These are phyloP conservation scores for Pogonognathellus flavescens DNA, from an alignment of 1,140 invertebrate species.

Conservation along the genomic window DNA sequence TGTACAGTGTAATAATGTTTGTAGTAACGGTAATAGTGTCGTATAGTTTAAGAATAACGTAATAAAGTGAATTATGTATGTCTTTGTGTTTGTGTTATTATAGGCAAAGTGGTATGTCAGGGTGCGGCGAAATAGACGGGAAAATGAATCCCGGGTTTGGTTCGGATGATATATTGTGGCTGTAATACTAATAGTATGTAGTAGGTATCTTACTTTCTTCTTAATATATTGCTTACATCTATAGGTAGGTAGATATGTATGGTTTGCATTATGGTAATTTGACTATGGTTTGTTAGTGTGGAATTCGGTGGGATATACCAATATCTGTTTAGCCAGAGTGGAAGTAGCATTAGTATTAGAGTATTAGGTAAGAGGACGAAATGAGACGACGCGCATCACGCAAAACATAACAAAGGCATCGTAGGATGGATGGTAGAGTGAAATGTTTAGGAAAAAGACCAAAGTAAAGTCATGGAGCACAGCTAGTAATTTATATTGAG, in stretches of 20 bases:
- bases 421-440: too few relatives aligned
- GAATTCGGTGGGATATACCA: slow-evolving; percentile 28
- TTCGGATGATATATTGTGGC: too few relatives aligned
- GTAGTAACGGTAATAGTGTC: too few relatives aligned
- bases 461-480: too few relatives aligned
- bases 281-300: slow-evolving; percentile 20
- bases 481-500: too few relatives aligned
- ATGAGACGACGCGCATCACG: too few relatives aligned
- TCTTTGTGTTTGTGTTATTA: background rate
- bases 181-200: background rate
- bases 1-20: too few relatives aligned
- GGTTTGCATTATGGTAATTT: background rate
- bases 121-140: slow-evolving; percentile 30
- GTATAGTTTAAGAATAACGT: too few relatives aligned
- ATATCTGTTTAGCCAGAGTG: background rate
- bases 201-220: background rate
- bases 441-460: too few relatives aligned
- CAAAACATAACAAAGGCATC: background rate
- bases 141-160: background rate
- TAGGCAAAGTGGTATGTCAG: slow-evolving; percentile 41
- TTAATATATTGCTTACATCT: background rate
- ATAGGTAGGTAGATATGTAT: background rate
- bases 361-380: background rate
- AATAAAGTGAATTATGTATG: too few relatives aligned
- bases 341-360: background rate